These are phyloP conservation scores for Hyla sarda DNA, from an alignment of 2,113 vertebrate species.

Conservation along the genomic window DNA sequence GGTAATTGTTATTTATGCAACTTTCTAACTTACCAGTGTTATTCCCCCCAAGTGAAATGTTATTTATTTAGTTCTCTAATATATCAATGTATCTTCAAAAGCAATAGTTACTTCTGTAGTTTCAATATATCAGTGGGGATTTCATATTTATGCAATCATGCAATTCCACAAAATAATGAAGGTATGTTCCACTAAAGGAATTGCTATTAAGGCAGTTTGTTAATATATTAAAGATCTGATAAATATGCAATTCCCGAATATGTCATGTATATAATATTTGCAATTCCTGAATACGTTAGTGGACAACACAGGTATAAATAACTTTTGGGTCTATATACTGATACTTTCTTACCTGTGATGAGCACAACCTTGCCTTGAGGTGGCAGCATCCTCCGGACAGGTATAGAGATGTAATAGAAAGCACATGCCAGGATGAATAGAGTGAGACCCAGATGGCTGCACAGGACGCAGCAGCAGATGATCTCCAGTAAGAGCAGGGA, in stretches of 20 bases:
- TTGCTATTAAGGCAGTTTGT: not conserved
- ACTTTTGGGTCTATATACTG: not conserved
- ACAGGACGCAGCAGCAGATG: conserved; percentile 34
- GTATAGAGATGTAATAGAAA: not conserved
- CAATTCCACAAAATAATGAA: no score
- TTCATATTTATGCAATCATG: no score
- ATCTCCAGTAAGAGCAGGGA: conserved; percentile 61
- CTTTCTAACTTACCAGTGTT: not conserved
- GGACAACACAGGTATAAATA: not conserved
- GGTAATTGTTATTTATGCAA: not conserved
- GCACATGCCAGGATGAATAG: conserved; percentile 60
- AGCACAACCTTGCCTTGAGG: conserved; percentile 70
- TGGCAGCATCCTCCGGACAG: conserved; percentile 63
- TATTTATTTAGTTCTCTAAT: not conserved
- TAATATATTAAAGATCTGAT: not conserved
- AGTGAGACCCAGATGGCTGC: conserved; percentile 61
- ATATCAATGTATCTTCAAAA: not conserved
- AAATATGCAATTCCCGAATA: not conserved
- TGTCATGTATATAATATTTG: no score
- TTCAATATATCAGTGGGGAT: no score
- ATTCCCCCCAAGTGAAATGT: not conserved
- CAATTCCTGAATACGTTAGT: not conserved
- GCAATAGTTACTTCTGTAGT: no score
- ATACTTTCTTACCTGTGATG: conserved; percentile 76
- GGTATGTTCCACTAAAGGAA: no score